A percentile compares a stretch with the other conserved stretches of the same genome.
Conservation (phyloP, 2,797 vertebrate species). For the Periparus ater region DNA sequence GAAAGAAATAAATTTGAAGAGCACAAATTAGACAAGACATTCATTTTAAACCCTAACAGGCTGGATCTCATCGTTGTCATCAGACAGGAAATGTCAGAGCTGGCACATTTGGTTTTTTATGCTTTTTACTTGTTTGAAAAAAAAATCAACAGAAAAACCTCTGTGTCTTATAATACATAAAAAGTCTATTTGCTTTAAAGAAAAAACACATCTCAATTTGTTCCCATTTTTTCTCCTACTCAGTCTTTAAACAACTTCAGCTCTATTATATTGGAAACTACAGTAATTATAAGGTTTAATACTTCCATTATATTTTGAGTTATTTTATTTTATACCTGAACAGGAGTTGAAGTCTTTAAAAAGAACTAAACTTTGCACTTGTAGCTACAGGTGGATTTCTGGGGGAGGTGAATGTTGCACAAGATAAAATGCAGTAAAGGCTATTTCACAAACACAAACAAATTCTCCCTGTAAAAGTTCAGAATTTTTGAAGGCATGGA, state of each 20-base stretch:
- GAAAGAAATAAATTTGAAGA: conserved; percentile 75
- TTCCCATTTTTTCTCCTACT: conserved; percentile 38
- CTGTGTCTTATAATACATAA: conserved; percentile 48
- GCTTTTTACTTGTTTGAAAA: conserved; percentile 49
- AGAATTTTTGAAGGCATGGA: not conserved
- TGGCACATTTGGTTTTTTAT: conserved; percentile 63
- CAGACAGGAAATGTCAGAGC: conserved; percentile 72
- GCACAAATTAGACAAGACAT: conserved; percentile 75
- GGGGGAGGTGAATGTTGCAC: not conserved
- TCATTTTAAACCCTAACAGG: conserved; percentile 69
- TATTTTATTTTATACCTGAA: conserved; percentile 61
- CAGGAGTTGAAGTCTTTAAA: conserved; percentile 35
- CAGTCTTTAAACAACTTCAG: conserved; percentile 61
- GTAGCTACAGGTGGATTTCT: not conserved
- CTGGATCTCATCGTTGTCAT: conserved; percentile 70
- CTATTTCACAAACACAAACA: not conserved
- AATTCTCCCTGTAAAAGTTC: not conserved
- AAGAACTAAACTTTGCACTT: conserved; percentile 50
- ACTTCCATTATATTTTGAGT: conserved; percentile 53
- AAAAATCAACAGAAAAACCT: not conserved
- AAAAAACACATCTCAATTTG: conserved; percentile 59
- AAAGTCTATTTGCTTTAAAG: conserved; percentile 63
- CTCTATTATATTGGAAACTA: conserved; percentile 63
- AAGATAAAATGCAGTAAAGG: not conserved
- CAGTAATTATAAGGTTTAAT: conserved; percentile 69